Evolutionary conservation across 2,113 vertebrate species (phyloP), one percentile per base, ranked within the genome.

Genomic region (Heloderma charlesbogerti): DNA sequence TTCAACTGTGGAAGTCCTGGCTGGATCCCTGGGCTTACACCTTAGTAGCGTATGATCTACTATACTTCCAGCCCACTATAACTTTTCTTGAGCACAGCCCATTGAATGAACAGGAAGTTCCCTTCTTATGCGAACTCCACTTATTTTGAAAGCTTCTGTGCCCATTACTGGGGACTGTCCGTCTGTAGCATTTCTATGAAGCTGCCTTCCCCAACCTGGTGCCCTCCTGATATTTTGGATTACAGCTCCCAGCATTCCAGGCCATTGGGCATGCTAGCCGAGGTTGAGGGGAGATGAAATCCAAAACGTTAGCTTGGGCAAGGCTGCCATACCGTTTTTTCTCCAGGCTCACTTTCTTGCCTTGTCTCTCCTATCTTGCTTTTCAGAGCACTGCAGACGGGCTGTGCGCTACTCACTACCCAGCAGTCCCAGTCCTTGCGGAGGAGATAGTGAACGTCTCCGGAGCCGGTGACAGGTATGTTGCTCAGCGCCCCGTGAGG

Each of bases 391-490:
- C 87, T 60, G 96, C 92, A 74, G 95, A 95, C 86, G 88, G 89
- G 60, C 95, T 98, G 81, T 98, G 98, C 92, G 98, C 98, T 57
- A 60, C 96, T 66, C 97, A 99, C 95, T 99, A 98, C 95, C 98
- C 98, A 0, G 96, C 98, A 0, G 78, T 98, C 90, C 90, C 93
- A 51, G 66, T 98, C 91, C 75, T 95, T 22, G 71, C 93, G 86
- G 97, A 98, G 66, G 97, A 98, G 85, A 98, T 95, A 2, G 89
- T 98, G 83, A 99, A 98, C 0, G 98, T 99, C 66, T 99, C 98
- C 0, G 98, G 98, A 96, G 98, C 98, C 3, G 98, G 98, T 34
- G 98, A 99, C 94, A 99, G 98, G 98, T 99, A 96, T 0, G 0
- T 45, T 45, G 6, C 88, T 89, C n/a, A 1, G 71, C 45, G 13